Evolutionary conservation across 2,113 vertebrate genomes (phyloP).

Genomic region (Phocoena sinus): DNA sequence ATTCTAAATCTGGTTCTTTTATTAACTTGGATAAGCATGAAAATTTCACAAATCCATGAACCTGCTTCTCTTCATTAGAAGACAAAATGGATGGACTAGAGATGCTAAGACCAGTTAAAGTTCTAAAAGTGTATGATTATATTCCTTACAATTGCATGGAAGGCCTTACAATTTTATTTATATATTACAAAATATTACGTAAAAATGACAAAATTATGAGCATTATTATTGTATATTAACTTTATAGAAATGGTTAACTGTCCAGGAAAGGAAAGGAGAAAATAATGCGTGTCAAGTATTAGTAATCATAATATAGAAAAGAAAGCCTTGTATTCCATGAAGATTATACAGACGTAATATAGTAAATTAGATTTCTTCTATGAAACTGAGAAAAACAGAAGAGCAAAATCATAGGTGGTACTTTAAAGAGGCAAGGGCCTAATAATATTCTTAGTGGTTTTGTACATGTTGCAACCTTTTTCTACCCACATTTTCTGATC

Average conservation of each 20-base stretch:
- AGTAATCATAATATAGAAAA: conserved; percentile 51
- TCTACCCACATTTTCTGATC: background rate
- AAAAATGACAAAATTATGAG: conserved; percentile 2
- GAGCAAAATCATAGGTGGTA: conserved; percentile 1
- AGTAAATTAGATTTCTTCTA: conserved; percentile 13
- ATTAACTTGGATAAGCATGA: background rate
- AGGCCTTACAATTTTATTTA: background rate
- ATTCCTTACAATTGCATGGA: background rate
- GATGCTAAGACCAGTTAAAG: background rate
- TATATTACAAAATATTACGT: background rate
- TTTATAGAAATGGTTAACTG: background rate
- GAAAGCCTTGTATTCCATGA: conserved; percentile 27
- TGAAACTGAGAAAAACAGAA: background rate
- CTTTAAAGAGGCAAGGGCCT: background rate
- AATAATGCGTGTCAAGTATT: background rate
- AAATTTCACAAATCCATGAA: background rate
- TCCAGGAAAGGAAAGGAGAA: background rate
- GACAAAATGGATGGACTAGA: background rate
- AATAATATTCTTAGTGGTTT: background rate
- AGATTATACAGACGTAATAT: conserved; percentile 25
- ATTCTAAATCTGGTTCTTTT: background rate
- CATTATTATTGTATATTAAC: conserved; percentile 59
- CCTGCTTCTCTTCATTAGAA: background rate
- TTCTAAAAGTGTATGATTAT: background rate
- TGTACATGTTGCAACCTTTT: background rate